Evolutionary conservation across 2,888 invertebrate species (phyloP).

Genomic region (Chrysotoxum bicinctum): DNA sequence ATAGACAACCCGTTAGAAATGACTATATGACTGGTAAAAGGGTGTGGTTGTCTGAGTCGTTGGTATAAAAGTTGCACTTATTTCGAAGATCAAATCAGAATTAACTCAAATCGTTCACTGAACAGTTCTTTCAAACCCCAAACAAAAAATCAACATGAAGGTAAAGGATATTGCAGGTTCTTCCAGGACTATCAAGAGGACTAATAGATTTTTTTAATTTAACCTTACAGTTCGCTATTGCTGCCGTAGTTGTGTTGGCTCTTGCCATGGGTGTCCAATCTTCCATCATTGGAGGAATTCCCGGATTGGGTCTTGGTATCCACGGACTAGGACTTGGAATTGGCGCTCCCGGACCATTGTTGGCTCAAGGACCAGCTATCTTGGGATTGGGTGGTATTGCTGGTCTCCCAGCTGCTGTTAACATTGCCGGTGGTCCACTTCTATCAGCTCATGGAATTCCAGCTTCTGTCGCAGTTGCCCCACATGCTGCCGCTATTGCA

Average conservation of each 20-base stretch:
- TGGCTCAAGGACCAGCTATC: constrained; percentile 67
- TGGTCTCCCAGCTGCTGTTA: constrained; percentile 75
- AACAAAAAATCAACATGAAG: constrained; percentile 61
- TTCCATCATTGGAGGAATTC: constrained; percentile 76
- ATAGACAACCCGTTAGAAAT: neutral
- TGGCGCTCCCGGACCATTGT: constrained; percentile 73
- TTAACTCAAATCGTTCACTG: constrained; percentile 52
- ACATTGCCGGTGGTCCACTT: constrained; percentile 61
- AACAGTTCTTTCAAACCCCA: constrained; percentile 55
- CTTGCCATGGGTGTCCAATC: constrained; percentile 79
- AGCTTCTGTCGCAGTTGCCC: constrained; percentile 27
- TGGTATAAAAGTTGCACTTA: constrained; percentile 62
- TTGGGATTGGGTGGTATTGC: constrained; percentile 74
- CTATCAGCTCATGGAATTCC: constrained; percentile 73
- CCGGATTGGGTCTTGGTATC: constrained; percentile 61
- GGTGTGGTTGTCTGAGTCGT: constrained; percentile 40
- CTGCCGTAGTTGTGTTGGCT: constrained; percentile 78
- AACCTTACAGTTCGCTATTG: constrained; percentile 76
- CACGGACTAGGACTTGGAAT: constrained; percentile 27
- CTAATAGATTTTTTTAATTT: neutral
- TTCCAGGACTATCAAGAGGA: neutral
- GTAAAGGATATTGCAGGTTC: constrained; percentile 22
- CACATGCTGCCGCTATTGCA: constrained; percentile 67
- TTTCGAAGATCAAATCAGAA: constrained; percentile 53
- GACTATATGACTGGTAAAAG: constrained; percentile 23